phyloP scores from a whole-genome alignment of 2,888 invertebrate genomes.

The Leptura quadrifasciata region DNA sequence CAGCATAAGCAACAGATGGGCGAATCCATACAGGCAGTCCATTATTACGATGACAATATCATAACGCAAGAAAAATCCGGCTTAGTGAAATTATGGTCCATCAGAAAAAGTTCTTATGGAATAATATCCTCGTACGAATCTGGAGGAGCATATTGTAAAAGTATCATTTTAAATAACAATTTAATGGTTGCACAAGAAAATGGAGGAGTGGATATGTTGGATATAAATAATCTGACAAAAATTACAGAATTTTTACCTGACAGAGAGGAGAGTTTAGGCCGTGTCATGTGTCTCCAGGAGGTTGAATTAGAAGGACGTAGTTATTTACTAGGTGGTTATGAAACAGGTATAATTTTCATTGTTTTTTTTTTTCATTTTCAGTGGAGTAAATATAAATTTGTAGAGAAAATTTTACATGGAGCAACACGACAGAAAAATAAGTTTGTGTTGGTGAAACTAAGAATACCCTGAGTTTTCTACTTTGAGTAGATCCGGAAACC shows the following conservation, averaged over 20 bases:
- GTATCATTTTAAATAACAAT: slow-evolving; percentile 78
- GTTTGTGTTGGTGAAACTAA: no score
- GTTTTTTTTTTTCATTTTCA: background rate
- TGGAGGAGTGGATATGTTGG: slow-evolving; percentile 74
- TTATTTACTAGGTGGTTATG: slow-evolving; percentile 83
- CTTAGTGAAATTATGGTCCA: slow-evolving; percentile 80
- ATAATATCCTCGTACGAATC: slow-evolving; percentile 77
- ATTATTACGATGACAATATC: slow-evolving; percentile 78
- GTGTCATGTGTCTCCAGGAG: slow-evolving; percentile 80
- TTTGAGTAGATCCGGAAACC: no score
- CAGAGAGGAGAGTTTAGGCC: slow-evolving; percentile 75
- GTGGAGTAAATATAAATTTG: no score
- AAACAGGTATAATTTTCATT: slow-evolving; percentile 74
- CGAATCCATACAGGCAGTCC: slow-evolving; percentile 79
- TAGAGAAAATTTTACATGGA: no score
- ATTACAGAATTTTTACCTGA: slow-evolving; percentile 73
- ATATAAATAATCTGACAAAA: slow-evolving; percentile 71
- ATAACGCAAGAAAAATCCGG: slow-evolving; percentile 87
- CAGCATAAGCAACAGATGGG: slow-evolving; percentile 81
- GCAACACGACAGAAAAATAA: no score
- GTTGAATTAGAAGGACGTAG: slow-evolving; percentile 73
- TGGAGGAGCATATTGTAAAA: slow-evolving; percentile 84
- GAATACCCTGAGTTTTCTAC: no score
- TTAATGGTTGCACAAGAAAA: slow-evolving; percentile 81
- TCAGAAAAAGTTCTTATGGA: slow-evolving; percentile 77